Conservation (phyloP, 2,113 vertebrate species). For the Vulpes vulpes region DNA sequence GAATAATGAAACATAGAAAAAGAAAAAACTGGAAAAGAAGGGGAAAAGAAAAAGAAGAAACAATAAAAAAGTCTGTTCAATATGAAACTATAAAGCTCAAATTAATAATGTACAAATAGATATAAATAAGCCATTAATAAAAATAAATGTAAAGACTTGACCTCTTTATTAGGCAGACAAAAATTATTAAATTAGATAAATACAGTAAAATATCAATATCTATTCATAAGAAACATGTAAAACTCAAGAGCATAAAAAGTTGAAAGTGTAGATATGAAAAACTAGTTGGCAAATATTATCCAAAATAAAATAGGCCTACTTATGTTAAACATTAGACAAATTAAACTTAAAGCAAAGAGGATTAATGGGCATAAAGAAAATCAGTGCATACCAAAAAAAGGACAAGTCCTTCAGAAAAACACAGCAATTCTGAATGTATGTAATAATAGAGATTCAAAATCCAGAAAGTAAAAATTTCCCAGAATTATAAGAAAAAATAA, state of each 20-base stretch:
- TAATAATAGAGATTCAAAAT: not conserved
- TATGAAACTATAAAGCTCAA: slow-evolving; percentile 11
- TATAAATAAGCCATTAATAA: not conserved
- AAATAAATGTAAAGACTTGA: slow-evolving; percentile 12
- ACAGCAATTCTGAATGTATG: not conserved
- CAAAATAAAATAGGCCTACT: not conserved
- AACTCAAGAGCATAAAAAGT: not conserved
- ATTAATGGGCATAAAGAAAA: not conserved
- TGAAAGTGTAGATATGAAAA: slow-evolving; percentile 10
- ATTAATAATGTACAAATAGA: slow-evolving; percentile 17
- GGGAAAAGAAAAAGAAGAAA: not conserved
- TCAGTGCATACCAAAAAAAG: not conserved
- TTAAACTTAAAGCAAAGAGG: not conserved
- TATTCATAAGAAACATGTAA: not conserved
- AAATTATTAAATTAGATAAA: not conserved
- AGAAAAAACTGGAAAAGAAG: not conserved
- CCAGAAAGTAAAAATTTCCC: not conserved
- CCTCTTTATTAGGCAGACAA: not conserved
- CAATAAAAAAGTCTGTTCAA: not conserved
- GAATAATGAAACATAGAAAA: not conserved
- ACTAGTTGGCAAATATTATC: not conserved
- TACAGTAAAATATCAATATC: not conserved
- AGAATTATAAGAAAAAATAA: not conserved
- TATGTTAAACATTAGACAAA: not conserved
- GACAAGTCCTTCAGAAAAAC: not conserved